Percentiles rank a stretch among this genome's conserved stretches.
Evolutionary conservation across 2,797 vertebrate genomes (phyloP).

Genomic region (Manis javanica): DNA sequence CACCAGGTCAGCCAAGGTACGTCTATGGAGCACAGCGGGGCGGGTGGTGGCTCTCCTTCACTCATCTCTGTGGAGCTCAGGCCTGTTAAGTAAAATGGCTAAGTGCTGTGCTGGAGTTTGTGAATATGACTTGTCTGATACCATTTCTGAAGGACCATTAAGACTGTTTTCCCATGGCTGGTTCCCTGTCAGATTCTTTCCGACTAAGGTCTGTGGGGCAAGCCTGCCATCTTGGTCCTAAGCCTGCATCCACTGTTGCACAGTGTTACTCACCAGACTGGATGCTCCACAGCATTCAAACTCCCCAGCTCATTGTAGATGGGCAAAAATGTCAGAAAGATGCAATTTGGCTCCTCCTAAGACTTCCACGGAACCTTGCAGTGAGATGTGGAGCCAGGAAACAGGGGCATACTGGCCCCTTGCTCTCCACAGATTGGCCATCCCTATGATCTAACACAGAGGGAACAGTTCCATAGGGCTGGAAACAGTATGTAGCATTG

Average conservation of each 20-base stretch:
- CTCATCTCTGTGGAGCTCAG: neutral
- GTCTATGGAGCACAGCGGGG: neutral
- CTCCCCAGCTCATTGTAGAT: neutral
- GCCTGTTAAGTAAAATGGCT: neutral
- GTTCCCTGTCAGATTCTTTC: slow-evolving; percentile 62
- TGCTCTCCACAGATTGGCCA: neutral
- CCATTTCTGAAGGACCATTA: slow-evolving; percentile 69
- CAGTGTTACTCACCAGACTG: neutral
- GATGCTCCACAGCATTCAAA: neutral
- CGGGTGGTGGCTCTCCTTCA: neutral
- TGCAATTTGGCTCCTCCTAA: neutral
- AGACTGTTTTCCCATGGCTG: slow-evolving; percentile 62
- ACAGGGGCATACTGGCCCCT: neutral
- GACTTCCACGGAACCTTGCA: neutral
- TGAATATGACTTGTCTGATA: neutral
- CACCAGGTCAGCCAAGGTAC: slow-evolving; percentile 97
- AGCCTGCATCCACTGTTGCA: neutral
- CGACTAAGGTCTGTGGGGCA: slow-evolving; percentile 46
- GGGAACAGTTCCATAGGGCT: slow-evolving; percentile 11
- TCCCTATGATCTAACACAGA: neutral
- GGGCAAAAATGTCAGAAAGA: neutral
- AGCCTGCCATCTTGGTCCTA: neutral
- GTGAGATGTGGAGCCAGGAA: neutral
- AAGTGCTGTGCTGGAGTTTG: neutral
- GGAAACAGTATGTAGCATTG: neutral